A percentile compares a stretch with the other conserved stretches of the same genome.
These are phyloP conservation scores for Glyphotaelius pellucidus DNA, from an alignment of 2,888 invertebrate genomes.

Conservation along the genomic window DNA sequence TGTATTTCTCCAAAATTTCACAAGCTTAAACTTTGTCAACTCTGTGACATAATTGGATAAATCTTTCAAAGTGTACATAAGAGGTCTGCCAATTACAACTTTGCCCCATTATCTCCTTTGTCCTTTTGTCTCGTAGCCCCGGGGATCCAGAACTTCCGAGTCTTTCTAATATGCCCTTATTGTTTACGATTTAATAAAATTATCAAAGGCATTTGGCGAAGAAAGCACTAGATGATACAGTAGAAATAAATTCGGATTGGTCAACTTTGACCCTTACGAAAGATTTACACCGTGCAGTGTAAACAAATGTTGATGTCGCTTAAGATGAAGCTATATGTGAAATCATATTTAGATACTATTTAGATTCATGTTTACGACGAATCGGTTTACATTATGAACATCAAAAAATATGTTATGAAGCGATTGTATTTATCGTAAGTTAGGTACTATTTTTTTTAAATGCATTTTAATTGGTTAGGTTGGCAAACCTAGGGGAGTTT, in stretches of 20 bases:
- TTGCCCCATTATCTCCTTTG: conserved; percentile 30
- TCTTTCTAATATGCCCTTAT: conserved; percentile 28
- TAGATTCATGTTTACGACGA: no score
- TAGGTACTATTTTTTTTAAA: no score
- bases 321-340: no score
- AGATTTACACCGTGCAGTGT: neutral
- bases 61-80: conserved; percentile 38
- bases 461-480: no score
- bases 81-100: conserved; percentile 40
- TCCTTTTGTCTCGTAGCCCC: conserved; percentile 5
- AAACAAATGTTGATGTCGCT: no score
- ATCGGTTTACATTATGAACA: no score
- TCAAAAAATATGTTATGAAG: no score
- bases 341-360: no score
- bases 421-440: no score
- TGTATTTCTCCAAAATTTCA: conserved; percentile 10
- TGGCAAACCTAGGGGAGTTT: no score
- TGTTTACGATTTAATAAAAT: conserved; percentile 44
- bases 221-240: neutral
- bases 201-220: conserved; percentile 1
- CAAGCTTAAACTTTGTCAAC: conserved; percentile 14
- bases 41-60: conserved; percentile 41
- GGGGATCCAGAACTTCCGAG: neutral
- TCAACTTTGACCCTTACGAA: neutral
- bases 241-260: neutral